phyloP scores from a whole-genome alignment of 2,888 invertebrate genomes.

The Diachrysia chrysitis region DNA sequence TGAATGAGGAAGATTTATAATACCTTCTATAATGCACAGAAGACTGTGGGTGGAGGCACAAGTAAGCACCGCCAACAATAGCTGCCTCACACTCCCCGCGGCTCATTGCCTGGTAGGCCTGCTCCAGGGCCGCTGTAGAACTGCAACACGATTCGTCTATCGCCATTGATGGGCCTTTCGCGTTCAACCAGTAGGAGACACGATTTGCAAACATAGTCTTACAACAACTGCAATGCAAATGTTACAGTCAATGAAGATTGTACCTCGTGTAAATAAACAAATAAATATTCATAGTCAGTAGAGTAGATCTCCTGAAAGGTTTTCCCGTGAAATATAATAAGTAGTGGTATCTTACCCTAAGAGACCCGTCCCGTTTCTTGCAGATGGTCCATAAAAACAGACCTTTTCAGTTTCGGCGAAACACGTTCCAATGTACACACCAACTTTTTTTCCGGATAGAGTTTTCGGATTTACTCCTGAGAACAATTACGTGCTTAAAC shows the following conservation, averaged over 20 bases:
- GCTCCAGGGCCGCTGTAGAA: slow-evolving; percentile 69
- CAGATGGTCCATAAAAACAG: slow-evolving; percentile 67
- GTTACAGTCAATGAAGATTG: background rate
- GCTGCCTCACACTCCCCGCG: slow-evolving; percentile 83
- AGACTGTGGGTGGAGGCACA: slow-evolving; percentile 89
- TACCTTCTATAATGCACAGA: slow-evolving; percentile 74
- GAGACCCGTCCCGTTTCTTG: slow-evolving; percentile 67
- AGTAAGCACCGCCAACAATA: slow-evolving; percentile 90
- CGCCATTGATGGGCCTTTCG: slow-evolving; percentile 70
- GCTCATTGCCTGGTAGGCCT: slow-evolving; percentile 70
- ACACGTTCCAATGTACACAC: slow-evolving; percentile 80
- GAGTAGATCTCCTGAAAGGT: too few species aligned
- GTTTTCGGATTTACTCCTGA: slow-evolving; percentile 89
- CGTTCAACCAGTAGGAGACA: slow-evolving; percentile 72
- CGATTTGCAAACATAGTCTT: slow-evolving; percentile 73
- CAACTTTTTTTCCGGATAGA: slow-evolving; percentile 87
- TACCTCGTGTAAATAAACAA: background rate
- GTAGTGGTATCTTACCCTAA: slow-evolving; percentile 68
- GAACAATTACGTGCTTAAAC: slow-evolving; percentile 32
- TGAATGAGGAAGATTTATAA: background rate
- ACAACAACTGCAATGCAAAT: slow-evolving; percentile 56
- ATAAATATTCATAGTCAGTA: too few species aligned
- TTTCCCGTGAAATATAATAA: too few species aligned
- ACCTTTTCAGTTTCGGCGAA: slow-evolving; percentile 90
- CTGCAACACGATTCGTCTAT: slow-evolving; percentile 75